Conservation (phyloP, 2,797 vertebrate species). For the Delichon dasypus region DNA sequence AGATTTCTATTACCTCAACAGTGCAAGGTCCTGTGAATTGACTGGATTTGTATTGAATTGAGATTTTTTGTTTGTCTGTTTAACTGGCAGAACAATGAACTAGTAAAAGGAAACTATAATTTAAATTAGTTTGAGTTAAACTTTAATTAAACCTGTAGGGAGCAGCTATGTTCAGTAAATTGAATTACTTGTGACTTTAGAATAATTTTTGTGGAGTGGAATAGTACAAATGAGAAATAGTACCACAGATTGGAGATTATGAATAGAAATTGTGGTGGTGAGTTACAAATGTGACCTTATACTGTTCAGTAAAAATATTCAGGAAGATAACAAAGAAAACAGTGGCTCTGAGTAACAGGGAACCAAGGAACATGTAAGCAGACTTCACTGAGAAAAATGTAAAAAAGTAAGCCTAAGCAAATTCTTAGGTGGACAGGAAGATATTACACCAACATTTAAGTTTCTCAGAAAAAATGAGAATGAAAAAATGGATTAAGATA, state of each 20-base stretch:
- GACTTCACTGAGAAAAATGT: background rate
- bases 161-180: background rate
- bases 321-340: background rate
- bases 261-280: background rate
- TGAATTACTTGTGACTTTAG: background rate
- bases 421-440: background rate
- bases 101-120: background rate
- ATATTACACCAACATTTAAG: background rate
- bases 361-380: background rate
- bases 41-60: background rate
- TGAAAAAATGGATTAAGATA: background rate
- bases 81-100: background rate
- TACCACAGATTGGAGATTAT: background rate
- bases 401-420: background rate
- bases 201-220: background rate
- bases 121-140: background rate
- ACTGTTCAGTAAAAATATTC: background rate
- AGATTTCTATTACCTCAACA: background rate
- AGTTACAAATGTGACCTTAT: background rate
- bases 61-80: background rate
- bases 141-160: background rate
- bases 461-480: background rate
- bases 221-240: background rate
- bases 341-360: background rate
- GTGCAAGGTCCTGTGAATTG: background rate